Evolutionary conservation across 2,113 vertebrate species (phyloP).

Genomic region (Osmerus eperlanus): DNA sequence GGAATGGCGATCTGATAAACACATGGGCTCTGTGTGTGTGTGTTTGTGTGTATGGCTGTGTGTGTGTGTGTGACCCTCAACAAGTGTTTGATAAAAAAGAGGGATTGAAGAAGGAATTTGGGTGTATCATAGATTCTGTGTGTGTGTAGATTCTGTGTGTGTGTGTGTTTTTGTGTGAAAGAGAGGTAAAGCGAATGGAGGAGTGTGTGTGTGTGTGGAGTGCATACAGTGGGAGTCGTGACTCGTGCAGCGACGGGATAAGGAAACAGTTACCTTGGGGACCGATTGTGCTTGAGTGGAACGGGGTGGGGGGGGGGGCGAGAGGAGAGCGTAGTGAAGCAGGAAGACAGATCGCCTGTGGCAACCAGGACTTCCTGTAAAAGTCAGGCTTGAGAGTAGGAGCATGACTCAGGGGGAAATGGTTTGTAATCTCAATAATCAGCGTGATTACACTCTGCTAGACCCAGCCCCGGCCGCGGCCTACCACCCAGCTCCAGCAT

Average conservation of each 20-base stretch:
- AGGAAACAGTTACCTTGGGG: slow-evolving; percentile 63
- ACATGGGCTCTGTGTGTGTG: slow-evolving; percentile 29
- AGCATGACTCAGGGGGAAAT: slow-evolving; percentile 63
- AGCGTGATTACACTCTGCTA: slow-evolving; percentile 69
- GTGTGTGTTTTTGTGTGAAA: slow-evolving; percentile 9
- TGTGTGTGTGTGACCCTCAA: slow-evolving; percentile 23
- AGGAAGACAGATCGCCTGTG: slow-evolving; percentile 73
- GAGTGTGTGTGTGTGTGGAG: slow-evolving; percentile 1
- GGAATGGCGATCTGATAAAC: slow-evolving; percentile 66
- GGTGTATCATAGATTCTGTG: slow-evolving; percentile 28
- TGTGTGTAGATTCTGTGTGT: slow-evolving; percentile 11
- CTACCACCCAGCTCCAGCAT: slow-evolving; percentile 55
- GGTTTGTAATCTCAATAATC: slow-evolving; percentile 77
- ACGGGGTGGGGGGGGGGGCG: slow-evolving; percentile 29
- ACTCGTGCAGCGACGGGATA: slow-evolving; percentile 45
- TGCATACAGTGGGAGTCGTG: slow-evolving; percentile 14
- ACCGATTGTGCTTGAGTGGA: slow-evolving; percentile 60
- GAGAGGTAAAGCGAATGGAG: neutral
- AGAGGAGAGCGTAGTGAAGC: slow-evolving; percentile 54
- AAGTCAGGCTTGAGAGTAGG: slow-evolving; percentile 67
- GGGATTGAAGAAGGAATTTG: slow-evolving; percentile 19
- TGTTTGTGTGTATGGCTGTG: neutral
- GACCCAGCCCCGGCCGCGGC: slow-evolving; percentile 24
- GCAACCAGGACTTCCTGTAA: slow-evolving; percentile 74
- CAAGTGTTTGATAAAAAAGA: slow-evolving; percentile 54